phyloP scores from a whole-genome alignment of 2,888 invertebrate species.

The Harmothoe impar region DNA sequence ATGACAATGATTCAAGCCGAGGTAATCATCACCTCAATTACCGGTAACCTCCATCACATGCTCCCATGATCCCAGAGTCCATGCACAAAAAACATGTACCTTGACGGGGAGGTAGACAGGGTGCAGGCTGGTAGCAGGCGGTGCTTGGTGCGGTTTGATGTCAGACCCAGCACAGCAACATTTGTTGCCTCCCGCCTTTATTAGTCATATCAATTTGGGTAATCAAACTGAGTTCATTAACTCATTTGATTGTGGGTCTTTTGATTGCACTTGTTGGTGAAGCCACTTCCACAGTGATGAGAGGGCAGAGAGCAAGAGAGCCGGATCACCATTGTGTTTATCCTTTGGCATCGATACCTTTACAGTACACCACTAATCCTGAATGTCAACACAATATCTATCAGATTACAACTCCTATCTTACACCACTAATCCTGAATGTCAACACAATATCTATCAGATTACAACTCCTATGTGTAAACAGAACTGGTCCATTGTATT shows the following conservation, averaged over 20 bases:
- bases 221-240: conserved; percentile 20
- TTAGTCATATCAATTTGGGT: conserved; percentile 37
- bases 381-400: too few species aligned
- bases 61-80: not conserved
- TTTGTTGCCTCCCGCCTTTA: not conserved
- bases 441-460: too few species aligned
- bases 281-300: not conserved
- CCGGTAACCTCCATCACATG: not conserved
- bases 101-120: not conserved
- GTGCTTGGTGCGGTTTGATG: not conserved
- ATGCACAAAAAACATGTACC: too few species aligned
- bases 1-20: conserved; percentile 31
- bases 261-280: conserved; percentile 13
- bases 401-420: too few species aligned
- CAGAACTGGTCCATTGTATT: too few species aligned
- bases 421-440: too few species aligned
- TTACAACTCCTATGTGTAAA: too few species aligned
- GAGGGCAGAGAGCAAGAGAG: too few species aligned
- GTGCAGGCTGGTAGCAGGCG: not conserved
- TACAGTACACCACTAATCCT: too few species aligned
- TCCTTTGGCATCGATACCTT: too few species aligned
- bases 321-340: too few species aligned
- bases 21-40: conserved; percentile 38
- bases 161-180: not conserved
- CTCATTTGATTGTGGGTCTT: not conserved